Conservation (phyloP, 30 jellyfish, hydroid and myxozoan species). For the Clytia hemisphaerica region DNA sequence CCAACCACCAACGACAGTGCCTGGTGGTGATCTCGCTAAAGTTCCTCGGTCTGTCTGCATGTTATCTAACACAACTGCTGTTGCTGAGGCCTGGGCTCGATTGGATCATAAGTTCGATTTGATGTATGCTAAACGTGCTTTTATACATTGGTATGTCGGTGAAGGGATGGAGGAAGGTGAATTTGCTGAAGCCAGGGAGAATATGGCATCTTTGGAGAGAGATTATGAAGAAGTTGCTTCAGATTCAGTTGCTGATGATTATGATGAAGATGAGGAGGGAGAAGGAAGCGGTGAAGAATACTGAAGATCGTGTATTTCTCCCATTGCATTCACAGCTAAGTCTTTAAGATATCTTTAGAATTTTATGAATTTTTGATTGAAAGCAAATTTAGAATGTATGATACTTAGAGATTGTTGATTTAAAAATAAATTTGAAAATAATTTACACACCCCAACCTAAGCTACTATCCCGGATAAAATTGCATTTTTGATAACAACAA, state of each 20-base stretch:
- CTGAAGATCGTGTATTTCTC: too few relatives aligned
- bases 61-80: conserved; percentile 88
- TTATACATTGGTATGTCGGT: conserved; percentile 93
- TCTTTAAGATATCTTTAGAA: too few relatives aligned
- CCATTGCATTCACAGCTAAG: too few relatives aligned
- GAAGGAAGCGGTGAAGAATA: too few relatives aligned
- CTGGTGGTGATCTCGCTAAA: conserved; percentile 76
- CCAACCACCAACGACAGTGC: conserved; percentile 43
- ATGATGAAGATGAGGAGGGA: conserved; percentile 56
- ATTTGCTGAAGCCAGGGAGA: conserved; percentile 91
- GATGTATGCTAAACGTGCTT: conserved; percentile 85
- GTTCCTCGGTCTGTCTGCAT: conserved; percentile 71
- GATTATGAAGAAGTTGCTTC: conserved; percentile 92
- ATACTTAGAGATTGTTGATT: too few relatives aligned
- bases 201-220: conserved; percentile 79
- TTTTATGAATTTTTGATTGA: too few relatives aligned
- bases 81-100: conserved; percentile 88
- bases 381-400: too few relatives aligned
- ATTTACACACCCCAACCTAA: too few relatives aligned
- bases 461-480: too few relatives aligned
- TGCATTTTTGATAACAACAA: too few relatives aligned
- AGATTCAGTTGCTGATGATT: conserved; percentile 41
- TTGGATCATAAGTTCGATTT: conserved; percentile 89
- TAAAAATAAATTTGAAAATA: too few relatives aligned
- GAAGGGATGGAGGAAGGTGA: conserved; percentile 99